Conservation (phyloP, 2,797 vertebrate species). For the Australoheros facetus region DNA sequence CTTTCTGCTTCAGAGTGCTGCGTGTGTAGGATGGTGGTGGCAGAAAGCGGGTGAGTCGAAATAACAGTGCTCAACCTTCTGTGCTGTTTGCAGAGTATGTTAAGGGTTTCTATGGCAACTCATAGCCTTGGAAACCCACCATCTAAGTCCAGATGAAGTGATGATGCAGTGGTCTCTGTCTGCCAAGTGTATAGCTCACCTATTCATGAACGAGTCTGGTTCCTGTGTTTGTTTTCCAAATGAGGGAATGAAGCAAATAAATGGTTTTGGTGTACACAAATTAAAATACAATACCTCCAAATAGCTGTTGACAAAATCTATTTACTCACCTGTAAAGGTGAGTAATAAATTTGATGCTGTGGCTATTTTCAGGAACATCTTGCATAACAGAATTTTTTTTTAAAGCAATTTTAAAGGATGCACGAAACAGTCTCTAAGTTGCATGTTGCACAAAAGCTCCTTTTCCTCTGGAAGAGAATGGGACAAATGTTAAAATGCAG, state of each 20-base stretch:
- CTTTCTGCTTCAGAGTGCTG: constrained; percentile 29
- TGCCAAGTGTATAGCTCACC: constrained; percentile 36
- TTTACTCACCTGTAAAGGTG: constrained; percentile 41
- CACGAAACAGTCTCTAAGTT: constrained; percentile 20
- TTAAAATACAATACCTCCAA: not conserved
- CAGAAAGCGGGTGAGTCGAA: constrained; percentile 42
- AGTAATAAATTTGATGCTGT: constrained; percentile 28
- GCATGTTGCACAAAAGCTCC: not conserved
- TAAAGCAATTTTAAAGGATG: not conserved
- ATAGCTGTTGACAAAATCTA: not conserved
- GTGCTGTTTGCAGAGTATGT: constrained; percentile 60
- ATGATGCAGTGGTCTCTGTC: constrained; percentile 54
- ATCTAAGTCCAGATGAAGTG: constrained; percentile 70
- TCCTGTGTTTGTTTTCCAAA: constrained; percentile 35
- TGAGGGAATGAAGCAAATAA: constrained; percentile 11
- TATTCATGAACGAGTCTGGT: constrained; percentile 29
- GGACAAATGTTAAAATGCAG: constrained; percentile 15
- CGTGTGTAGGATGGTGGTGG: constrained; percentile 29
- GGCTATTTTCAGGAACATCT: constrained; percentile 28
- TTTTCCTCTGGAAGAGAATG: not conserved
- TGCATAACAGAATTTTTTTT: constrained; percentile 11
- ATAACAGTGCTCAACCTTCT: constrained; percentile 62
- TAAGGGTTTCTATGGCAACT: constrained; percentile 75
- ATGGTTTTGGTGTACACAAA: not conserved
- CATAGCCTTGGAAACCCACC: constrained; percentile 65